Evolutionary conservation across 2,113 vertebrate genomes (phyloP).

Genomic region (Furnarius figulus): DNA sequence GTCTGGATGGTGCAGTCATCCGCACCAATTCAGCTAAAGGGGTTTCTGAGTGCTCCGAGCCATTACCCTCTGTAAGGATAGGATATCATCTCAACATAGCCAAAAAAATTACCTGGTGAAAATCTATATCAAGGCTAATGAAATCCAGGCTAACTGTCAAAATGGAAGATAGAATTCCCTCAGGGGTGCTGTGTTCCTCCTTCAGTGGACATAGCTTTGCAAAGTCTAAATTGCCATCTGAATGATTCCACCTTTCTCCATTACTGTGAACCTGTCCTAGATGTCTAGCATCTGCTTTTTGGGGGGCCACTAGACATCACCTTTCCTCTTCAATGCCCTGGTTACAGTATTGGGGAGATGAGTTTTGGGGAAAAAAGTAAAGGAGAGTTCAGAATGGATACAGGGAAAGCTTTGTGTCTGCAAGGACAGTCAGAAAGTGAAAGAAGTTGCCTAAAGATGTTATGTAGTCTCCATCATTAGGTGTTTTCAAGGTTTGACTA

Average conservation of each 20-base stretch:
- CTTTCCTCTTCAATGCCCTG: background rate
- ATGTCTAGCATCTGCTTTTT: background rate
- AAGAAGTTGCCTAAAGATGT: background rate
- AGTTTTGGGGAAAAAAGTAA: background rate
- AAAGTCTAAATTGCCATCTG: background rate
- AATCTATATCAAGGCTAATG: background rate
- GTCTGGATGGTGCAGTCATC: background rate
- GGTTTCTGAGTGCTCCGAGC: slow-evolving; percentile 16
- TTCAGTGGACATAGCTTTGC: background rate
- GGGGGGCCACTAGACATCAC: background rate
- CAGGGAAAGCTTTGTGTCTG: background rate
- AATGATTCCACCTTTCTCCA: background rate
- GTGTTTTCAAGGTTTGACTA: background rate
- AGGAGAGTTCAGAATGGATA: background rate
- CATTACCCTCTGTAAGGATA: background rate
- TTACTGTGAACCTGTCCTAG: background rate
- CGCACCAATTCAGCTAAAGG: background rate
- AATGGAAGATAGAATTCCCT: background rate
- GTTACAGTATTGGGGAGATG: background rate
- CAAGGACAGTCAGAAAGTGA: background rate
- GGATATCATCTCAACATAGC: background rate
- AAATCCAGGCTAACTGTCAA: background rate
- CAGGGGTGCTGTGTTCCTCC: background rate
- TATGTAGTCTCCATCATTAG: background rate
- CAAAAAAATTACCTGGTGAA: background rate